Base-by-base conservation (phyloP, 2,797 vertebrate species). In the Rhabdomys pumilio region DNA sequence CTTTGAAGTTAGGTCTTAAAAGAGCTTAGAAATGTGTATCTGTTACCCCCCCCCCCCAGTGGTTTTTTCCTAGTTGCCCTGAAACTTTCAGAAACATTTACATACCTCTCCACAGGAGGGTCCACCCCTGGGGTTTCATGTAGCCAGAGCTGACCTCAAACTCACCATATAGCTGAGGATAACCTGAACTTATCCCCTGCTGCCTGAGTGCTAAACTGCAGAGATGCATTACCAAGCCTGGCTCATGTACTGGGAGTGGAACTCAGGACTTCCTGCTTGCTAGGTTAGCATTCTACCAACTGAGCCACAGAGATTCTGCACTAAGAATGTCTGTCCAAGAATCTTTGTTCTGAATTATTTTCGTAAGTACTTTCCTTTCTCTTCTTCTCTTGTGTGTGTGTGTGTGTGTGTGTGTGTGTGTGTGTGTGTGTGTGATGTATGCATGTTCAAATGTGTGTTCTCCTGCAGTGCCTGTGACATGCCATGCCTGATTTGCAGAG, bases 361-460 rank as follows among this genome's bases (percentile, higher is more conserved):
- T 93, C n/a, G 80, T 73, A 73, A 93, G 59, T 50, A 47, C 22
- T 94, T 79, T 38, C 6, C 81, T 97, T 82, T 85, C 61, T 86
- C 10, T 11, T 59, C 80, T 6, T 83, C 81, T 61, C 10, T 2
- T 81, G 34, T 83, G 82, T 63, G 57, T 44, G 53, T 57, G 53
- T n/a, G 17, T 57, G 77, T 80, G 50, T 50, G 34, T 81, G 12
- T 83, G 12, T 83, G 55, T 26, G 34, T 82, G 55, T 63, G 38
- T 44, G 24, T 22, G n/a, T 61, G 34, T 19, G 47, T 34, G 50
- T 55, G 2, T 55, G 24, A 38, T 24, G 2, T 24, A 83, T 31
- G 24, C 14, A 44, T 44, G 38, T 44, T 83, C 22, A 83, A 83
- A 59, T 41, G 14, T 63, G 24, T 83, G 24, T 63, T 84, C 29